These are phyloP conservation scores for Acanthis flammea DNA, from an alignment of 2,797 vertebrate genomes.

Conservation along the genomic window DNA sequence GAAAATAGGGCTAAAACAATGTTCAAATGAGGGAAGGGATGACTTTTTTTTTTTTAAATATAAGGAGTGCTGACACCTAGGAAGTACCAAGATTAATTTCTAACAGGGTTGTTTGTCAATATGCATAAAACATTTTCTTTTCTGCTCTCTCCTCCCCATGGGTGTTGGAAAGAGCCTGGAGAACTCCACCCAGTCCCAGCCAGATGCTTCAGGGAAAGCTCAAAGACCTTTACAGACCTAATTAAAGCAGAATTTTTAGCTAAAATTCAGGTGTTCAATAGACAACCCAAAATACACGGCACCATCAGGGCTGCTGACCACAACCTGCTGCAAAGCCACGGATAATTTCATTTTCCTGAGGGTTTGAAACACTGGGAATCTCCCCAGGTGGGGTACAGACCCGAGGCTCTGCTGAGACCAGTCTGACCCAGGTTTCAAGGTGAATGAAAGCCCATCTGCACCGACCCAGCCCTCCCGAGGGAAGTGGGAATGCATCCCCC, in stretches of 20 bases:
- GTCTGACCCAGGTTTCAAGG: neutral
- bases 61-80: neutral
- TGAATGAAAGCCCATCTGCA: rapidly evolving
- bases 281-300: neutral
- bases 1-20: neutral
- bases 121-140: neutral
- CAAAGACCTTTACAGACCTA: neutral
- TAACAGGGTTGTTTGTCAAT: neutral
- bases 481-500: neutral
- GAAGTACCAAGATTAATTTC: neutral
- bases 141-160: neutral
- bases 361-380: neutral
- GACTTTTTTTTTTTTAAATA: neutral
- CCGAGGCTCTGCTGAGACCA: neutral
- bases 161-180: neutral
- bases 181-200: neutral
- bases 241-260: neutral
- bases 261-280: neutral
- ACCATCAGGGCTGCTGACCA: neutral
- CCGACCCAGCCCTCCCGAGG: rapidly evolving
- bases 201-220: neutral
- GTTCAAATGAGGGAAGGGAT: neutral
- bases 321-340: neutral
- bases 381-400: neutral
- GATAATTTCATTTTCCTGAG: rapidly evolving